Evolutionary conservation across 1,140 invertebrate species (phyloP), one percentile per base, ranked within the genome.

Genomic region (Drosophila mayri): DNA sequence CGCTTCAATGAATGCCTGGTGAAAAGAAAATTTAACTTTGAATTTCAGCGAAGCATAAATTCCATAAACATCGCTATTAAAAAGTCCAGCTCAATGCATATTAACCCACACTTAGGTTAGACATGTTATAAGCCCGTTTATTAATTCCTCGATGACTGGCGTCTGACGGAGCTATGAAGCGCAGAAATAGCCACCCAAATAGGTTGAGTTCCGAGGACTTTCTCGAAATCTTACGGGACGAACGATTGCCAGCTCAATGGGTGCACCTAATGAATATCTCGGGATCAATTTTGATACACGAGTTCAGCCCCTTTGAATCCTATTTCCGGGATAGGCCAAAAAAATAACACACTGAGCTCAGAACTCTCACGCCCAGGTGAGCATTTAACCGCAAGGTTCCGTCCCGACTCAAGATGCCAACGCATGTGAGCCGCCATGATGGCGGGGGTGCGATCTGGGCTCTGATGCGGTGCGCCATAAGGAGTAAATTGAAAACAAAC

Each of bases 401-500:
- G 12, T 35, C 30, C 47, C 46, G 37, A 22, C 37, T 20, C 14
- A 49, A 40, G 58, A 72, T 72, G 67, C 46, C 32, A 18, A 25
- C 43, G 41, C 62, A 67, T 32, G 60, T 49, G 46, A 61, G 47
- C 32, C 57, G 20, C 20, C 30, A 38, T 32, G 20, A 41, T 35
- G 40, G 30, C 20, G 16, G 12, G 14, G n/a, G 40, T 16, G 43
- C 10, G 37, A 61, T 35, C 18, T 20, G 35, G 43, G 58, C 50
- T 9, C 11, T 14, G 20, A 43, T 46, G 16, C 46, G 28, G 20
- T n/a, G 28, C 25, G 64, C 72, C 73, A 32, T 50, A 41, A 71
- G 76, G 38, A 30, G 76, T 65, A 85, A 85, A 85, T 85, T 85
- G 77, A 85, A 85, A 85, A 74, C 74, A 78, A 86, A 75, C 63